phyloP scores from a whole-genome alignment of 2,797 vertebrate genomes.

The Galagoides demidoff region DNA sequence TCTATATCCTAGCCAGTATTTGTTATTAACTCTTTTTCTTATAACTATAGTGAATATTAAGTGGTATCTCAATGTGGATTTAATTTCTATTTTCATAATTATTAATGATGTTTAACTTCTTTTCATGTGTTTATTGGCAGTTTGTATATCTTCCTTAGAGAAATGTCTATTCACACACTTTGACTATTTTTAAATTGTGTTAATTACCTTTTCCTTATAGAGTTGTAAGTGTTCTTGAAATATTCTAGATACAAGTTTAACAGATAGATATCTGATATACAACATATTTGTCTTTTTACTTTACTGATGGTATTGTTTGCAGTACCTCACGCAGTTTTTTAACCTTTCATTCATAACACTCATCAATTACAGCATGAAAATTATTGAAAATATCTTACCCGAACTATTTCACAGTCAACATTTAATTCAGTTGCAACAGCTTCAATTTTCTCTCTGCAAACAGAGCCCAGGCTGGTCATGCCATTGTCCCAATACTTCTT shows the following conservation, averaged over 20 bases:
- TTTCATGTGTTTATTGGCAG: not conserved
- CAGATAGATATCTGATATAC: not conserved
- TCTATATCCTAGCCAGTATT: not conserved
- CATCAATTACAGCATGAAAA: slow-evolving; percentile 69
- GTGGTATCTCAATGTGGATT: not conserved
- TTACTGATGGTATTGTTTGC: not conserved
- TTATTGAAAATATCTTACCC: slow-evolving; percentile 90
- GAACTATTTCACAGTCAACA: slow-evolving; percentile 99
- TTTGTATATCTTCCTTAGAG: slow-evolving; percentile 7
- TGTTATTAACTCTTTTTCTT: not conserved
- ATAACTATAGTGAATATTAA: not conserved
- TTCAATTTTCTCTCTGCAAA: slow-evolving; percentile 98
- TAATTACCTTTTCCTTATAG: slow-evolving; percentile 38
- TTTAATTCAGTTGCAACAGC: slow-evolving; percentile 95
- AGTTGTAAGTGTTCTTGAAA: slow-evolving; percentile 4
- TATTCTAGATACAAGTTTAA: not conserved
- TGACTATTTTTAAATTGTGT: not conserved
- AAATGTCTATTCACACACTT: slow-evolving; percentile 26
- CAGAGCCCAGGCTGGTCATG: slow-evolving; percentile 98
- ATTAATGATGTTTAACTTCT: not conserved
- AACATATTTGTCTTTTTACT: not conserved
- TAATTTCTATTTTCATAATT: slow-evolving; percentile 33
- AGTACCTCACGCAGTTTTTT: slow-evolving; percentile 80
- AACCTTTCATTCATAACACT: slow-evolving; percentile 83
- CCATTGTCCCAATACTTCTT: slow-evolving; percentile 99